phyloP scores from a whole-genome alignment of 2,888 invertebrate species.

The Carcina quercana region DNA sequence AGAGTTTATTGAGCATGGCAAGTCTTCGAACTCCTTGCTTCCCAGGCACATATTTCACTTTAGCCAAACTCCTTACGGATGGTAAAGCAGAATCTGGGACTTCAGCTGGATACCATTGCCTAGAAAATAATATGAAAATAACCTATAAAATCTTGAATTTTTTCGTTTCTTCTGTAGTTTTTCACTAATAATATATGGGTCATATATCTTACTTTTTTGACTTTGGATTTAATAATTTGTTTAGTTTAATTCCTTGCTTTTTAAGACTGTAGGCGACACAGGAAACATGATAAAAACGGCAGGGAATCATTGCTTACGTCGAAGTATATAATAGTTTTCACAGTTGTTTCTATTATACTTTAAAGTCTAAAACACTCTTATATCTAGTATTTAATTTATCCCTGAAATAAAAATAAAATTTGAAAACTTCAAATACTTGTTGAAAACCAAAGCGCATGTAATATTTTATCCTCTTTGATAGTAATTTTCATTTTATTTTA shows the following conservation, averaged over 20 bases:
- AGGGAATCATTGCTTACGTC: no score
- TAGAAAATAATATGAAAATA: conserved; percentile 23
- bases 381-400: no score
- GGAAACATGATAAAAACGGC: conserved; percentile 46
- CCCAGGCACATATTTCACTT: conserved; percentile 62
- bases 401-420: no score
- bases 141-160: conserved; percentile 4
- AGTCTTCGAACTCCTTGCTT: conserved; percentile 74
- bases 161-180: conserved; percentile 7
- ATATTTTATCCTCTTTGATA: no score
- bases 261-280: conserved; percentile 33
- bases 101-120: conserved; percentile 47
- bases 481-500: no score
- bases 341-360: no score
- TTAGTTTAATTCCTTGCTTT: conserved; percentile 53
- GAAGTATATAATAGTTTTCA: no score
- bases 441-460: no score
- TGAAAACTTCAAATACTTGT: no score
- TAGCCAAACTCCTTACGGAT: conserved; percentile 51
- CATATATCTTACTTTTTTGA: conserved; percentile 50
- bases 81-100: conserved; percentile 35
- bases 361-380: no score
- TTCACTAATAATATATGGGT: conserved; percentile 7
- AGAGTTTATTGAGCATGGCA: conserved; percentile 83
- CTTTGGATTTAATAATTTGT: conserved; percentile 58